Conservation (phyloP, 2,797 vertebrate genomes). For the Myotis myotis region DNA sequence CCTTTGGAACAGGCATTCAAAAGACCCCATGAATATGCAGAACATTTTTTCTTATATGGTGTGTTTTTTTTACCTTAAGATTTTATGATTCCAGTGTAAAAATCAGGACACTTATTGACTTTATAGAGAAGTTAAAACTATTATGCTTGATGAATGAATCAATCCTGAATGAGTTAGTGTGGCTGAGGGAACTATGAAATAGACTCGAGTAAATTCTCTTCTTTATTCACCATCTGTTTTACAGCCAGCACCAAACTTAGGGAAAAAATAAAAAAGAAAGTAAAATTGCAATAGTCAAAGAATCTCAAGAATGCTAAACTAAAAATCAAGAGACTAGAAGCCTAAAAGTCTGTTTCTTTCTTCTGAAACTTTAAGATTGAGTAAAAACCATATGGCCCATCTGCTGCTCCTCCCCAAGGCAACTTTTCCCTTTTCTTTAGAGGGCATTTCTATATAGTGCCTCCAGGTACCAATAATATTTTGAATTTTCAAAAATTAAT, state of each 20-base stretch:
- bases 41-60: background rate
- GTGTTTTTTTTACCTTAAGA: background rate
- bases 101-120: background rate
- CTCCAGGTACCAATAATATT: background rate
- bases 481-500: background rate
- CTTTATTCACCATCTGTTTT: background rate
- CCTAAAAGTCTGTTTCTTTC: background rate
- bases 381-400: background rate
- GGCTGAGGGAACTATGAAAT: background rate
- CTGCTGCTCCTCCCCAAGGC: background rate
- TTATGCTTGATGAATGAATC: background rate
- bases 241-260: background rate
- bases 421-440: background rate
- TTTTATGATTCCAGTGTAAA: background rate
- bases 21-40: background rate
- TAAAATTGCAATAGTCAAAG: background rate
- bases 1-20: background rate
- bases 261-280: background rate
- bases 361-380: background rate
- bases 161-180: background rate
- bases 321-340: background rate
- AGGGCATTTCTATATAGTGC: background rate
- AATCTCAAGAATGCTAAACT: background rate
- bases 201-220: background rate
- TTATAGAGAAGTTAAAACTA: background rate